Base-by-base conservation (phyloP, 2,888 invertebrate species). In the Diploptera punctata region DNA sequence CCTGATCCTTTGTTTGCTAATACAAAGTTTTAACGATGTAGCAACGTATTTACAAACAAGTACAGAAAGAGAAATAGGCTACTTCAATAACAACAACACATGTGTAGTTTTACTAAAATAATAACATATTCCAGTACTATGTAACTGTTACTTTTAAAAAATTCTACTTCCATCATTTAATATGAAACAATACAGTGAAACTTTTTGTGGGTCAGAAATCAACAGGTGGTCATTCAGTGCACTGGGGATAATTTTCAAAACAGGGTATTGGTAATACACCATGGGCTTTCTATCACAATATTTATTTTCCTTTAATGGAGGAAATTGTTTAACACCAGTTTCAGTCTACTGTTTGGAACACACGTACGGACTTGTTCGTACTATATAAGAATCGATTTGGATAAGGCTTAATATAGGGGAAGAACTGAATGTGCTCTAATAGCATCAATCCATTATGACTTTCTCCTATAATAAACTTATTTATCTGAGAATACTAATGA, bases 261-360 rank as follows among this genome's bases (percentile, higher is more conserved):
- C 24, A 62, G 68, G 43, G 43, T 24, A 52, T 16, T 44, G 21
- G 33, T 44, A 31, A 69, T 54, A 54, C 26, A 54, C 26, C 24
- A 54, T 13, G 26, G 54, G 54, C 13, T 31, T 19, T 71, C 74
- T 74, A 74, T 74, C 74, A 74, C 74, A 74, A 74, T 74, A 68
- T 65, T 38, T 67, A 47, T 43, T 61, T 71, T 68, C 71, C 47
- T n/a, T 62, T 44, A 29, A 33, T 70, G 70, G 62, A 49, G 62
- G 61, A 68, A 44, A 26, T 52, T 21, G 33, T 60, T 69, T 54
- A 47, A 57, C 3, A 57, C 26, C 57, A 57, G 31, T 16, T 43
- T 65, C 65, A 65, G 65, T 65, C 65, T 65, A 65, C 65, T 43
- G 33, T 65, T 26, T 65, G 65, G 65, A 68, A 71, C 68, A 62